A percentile compares a stretch with the other conserved stretches of the same genome.
Evolutionary conservation across 1,140 invertebrate genomes (phyloP).

Genomic region (Drosophila sucinea): DNA sequence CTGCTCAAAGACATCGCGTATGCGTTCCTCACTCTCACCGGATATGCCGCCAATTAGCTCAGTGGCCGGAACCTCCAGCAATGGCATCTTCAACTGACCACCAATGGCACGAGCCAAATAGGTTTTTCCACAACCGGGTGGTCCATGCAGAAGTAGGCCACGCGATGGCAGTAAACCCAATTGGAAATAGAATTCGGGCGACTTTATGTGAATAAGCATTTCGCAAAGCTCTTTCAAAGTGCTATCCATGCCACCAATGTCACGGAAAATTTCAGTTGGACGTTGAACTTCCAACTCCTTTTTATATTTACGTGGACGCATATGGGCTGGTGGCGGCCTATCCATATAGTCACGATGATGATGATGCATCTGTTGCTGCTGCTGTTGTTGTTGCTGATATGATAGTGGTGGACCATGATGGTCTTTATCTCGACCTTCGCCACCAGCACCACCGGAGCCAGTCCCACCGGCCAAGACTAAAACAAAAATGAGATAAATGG

Average conservation of each 20-base stretch:
- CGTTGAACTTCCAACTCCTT: slow-evolving; percentile 82
- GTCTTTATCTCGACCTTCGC: slow-evolving; percentile 16
- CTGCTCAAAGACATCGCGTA: slow-evolving; percentile 95
- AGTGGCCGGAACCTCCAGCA: slow-evolving; percentile 94
- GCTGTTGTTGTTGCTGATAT: slow-evolving; percentile 28
- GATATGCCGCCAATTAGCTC: slow-evolving; percentile 97
- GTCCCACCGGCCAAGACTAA: neutral
- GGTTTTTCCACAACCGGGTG: slow-evolving; percentile 74
- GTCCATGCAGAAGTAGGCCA: slow-evolving; percentile 87
- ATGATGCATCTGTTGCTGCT: neutral
- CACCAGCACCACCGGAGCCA: slow-evolving; percentile 11
- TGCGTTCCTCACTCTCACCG: slow-evolving; percentile 96
- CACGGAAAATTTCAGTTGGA: slow-evolving; percentile 84
- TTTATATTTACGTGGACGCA: slow-evolving; percentile 57
- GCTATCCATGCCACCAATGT: slow-evolving; percentile 90
- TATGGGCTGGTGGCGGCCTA: slow-evolving; percentile 7
- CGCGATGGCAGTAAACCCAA: slow-evolving; percentile 91
- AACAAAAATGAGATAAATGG: neutral
- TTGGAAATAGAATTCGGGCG: slow-evolving; percentile 91
- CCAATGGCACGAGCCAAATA: slow-evolving; percentile 96
- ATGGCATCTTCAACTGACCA: slow-evolving; percentile 90
- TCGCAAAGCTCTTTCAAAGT: slow-evolving; percentile 91
- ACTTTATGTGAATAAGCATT: slow-evolving; percentile 91
- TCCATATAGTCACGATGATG: neutral
- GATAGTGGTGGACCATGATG: slow-evolving; percentile 27